Evolutionary conservation across 2,797 vertebrate genomes (phyloP).

Genomic region (Lateolabrax maculatus): DNA sequence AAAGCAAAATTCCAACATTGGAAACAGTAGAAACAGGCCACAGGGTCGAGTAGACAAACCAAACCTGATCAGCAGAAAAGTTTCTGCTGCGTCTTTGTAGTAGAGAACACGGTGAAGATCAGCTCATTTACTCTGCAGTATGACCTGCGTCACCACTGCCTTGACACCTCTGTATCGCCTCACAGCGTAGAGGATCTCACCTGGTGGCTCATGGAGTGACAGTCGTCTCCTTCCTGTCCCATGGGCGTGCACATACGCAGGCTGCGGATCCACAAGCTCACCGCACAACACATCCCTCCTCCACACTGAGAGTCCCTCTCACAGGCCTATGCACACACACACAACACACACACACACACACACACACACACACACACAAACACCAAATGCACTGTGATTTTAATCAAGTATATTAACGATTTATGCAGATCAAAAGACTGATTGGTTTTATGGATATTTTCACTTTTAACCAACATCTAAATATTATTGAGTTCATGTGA

Average conservation of each 20-base stretch:
- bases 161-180: background rate
- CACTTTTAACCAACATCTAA: background rate
- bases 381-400: background rate
- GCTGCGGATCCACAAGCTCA: conserved; percentile 95
- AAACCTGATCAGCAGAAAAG: too few relatives aligned
- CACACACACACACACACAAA: background rate
- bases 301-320: conserved; percentile 93
- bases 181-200: too few relatives aligned
- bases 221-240: conserved; percentile 92
- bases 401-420: background rate
- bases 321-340: conserved; percentile 87
- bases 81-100: background rate
- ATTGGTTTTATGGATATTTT: conserved; percentile 5
- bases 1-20: background rate
- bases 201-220: conserved; percentile 94
- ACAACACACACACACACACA: conserved; percentile 36
- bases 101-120: too few relatives aligned
- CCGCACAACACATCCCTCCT: conserved; percentile 92
- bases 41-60: background rate
- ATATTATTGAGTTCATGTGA: background rate
- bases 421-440: background rate
- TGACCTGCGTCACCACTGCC: background rate
- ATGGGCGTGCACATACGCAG: conserved; percentile 93
- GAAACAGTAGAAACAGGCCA: background rate
- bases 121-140: background rate